phyloP scores from a whole-genome alignment of 2,113 vertebrate species.

The Lophius piscatorius region DNA sequence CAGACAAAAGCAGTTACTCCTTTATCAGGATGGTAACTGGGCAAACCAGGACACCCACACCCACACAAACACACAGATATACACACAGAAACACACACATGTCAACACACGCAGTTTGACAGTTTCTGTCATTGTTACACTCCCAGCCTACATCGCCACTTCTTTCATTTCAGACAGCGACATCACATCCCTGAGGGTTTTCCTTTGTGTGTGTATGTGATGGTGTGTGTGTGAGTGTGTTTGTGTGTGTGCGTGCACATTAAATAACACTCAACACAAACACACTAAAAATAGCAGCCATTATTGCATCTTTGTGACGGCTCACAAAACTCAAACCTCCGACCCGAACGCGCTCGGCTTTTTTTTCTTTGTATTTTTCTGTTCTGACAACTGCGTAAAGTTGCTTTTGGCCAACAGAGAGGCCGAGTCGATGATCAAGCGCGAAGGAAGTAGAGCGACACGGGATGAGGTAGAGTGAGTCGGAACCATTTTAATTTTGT shows the following conservation, averaged over 20 bases:
- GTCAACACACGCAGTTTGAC: conserved; percentile 3
- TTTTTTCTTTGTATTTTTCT: conserved; percentile 11
- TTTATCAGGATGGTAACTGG: conserved; percentile 29
- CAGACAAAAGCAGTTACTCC: conserved; percentile 16
- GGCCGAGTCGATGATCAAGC: background rate
- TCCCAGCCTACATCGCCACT: background rate
- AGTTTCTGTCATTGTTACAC: accelerated
- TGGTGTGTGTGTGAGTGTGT: conserved; percentile 1
- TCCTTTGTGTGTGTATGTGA: background rate
- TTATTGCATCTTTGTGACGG: conserved; percentile 12
- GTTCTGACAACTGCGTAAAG: conserved; percentile 1
- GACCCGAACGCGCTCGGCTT: no score
- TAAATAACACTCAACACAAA: conserved; percentile 7
- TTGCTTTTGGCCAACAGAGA: background rate
- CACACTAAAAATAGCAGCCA: background rate
- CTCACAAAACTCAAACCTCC: background rate
- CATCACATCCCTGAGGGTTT: background rate
- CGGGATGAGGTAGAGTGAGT: background rate
- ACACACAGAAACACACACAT: conserved; percentile 18
- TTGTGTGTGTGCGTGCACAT: conserved; percentile 2
- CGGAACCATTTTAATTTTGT: conserved; percentile 16
- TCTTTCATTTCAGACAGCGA: conserved; percentile 5
- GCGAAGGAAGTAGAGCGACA: background rate
- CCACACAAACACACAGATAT: conserved; percentile 15
- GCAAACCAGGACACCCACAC: conserved; percentile 14